These are phyloP conservation scores for Idaea biselata DNA, from an alignment of 2,888 invertebrate species.

Conservation along the genomic window DNA sequence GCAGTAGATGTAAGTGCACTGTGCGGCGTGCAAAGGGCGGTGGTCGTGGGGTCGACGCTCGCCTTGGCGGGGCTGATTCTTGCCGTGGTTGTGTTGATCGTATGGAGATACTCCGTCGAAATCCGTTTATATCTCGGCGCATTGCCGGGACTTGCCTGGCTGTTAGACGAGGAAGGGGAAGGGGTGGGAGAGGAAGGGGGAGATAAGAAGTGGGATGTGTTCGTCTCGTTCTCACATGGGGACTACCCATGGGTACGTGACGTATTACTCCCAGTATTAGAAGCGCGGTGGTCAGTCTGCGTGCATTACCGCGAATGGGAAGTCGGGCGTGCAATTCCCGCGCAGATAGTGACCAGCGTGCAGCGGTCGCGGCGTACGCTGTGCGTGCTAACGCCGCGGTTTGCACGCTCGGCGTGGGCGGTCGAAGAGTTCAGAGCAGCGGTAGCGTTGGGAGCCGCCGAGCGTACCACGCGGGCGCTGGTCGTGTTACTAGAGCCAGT, in stretches of 20 bases:
- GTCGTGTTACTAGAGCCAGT: constrained; percentile 80
- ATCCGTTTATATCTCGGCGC: constrained; percentile 28
- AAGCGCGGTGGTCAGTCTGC: constrained; percentile 81
- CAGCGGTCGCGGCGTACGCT: constrained; percentile 59
- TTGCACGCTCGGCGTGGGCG: constrained; percentile 75
- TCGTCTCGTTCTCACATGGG: constrained; percentile 88
- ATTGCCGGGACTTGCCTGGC: constrained; percentile 18
- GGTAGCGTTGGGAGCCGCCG: constrained; percentile 59
- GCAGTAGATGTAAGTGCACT: constrained; percentile 23
- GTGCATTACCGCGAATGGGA: constrained; percentile 88
- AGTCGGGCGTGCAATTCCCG: constrained; percentile 86
- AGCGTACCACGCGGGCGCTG: constrained; percentile 35
- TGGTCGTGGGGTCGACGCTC: constrained; percentile 16
- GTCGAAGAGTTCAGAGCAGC: constrained; percentile 83
- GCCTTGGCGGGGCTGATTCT: constrained; percentile 13
- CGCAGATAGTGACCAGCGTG: constrained; percentile 85
- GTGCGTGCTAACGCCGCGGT: constrained; percentile 36
- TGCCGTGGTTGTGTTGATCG: constrained; percentile 9
- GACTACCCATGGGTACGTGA: constrained; percentile 86
- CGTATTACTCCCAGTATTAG: constrained; percentile 83
- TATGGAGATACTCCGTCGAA: constrained; percentile 31
- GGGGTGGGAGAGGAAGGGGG: constrained; percentile 31
- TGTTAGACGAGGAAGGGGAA: constrained; percentile 25
- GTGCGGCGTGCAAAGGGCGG: constrained; percentile 32
- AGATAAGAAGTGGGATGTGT: constrained; percentile 84